phyloP scores from a whole-genome alignment of 2,888 invertebrate species.

The Prosopocoilus inquinatus region DNA sequence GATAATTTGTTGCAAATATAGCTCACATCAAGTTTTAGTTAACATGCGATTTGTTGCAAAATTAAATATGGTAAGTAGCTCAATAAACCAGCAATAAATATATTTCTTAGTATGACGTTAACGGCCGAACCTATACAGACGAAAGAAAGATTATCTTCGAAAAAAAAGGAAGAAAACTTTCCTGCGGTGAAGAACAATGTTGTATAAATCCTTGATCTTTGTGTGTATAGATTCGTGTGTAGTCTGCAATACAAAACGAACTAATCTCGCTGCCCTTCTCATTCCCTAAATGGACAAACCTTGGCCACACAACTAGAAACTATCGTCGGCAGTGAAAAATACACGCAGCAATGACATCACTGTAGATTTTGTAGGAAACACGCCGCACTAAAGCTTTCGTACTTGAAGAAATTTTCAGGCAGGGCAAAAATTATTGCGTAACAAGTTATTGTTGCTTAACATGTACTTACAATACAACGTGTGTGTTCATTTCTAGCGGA shows the following conservation, averaged over 20 bases:
- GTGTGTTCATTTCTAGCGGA: too few relatives aligned
- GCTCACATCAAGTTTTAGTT: too few relatives aligned
- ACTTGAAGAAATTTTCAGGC: background rate
- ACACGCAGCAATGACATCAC: background rate
- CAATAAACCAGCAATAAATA: background rate
- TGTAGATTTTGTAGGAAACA: background rate
- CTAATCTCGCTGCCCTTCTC: slow-evolving; percentile 26
- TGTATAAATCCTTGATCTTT: slow-evolving; percentile 24
- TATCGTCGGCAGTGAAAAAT: background rate
- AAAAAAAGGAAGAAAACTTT: background rate
- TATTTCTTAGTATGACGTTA: background rate
- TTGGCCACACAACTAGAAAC: slow-evolving; percentile 20
- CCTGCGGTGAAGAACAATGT: background rate
- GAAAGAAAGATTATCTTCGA: background rate
- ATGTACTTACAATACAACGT: too few relatives aligned
- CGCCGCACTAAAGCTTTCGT: background rate
- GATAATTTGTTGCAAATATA: too few relatives aligned
- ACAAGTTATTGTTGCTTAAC: too few relatives aligned
- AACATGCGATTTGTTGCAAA: too few relatives aligned
- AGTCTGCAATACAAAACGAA: slow-evolving; percentile 14
- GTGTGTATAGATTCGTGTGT: slow-evolving; percentile 9
- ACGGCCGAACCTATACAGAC: background rate
- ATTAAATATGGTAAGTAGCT: too few relatives aligned
- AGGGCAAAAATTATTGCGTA: too few relatives aligned
- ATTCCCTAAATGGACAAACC: slow-evolving; percentile 26